These are phyloP conservation scores for Alitta virens DNA, from an alignment of 2,888 invertebrate species.

Conservation along the genomic window DNA sequence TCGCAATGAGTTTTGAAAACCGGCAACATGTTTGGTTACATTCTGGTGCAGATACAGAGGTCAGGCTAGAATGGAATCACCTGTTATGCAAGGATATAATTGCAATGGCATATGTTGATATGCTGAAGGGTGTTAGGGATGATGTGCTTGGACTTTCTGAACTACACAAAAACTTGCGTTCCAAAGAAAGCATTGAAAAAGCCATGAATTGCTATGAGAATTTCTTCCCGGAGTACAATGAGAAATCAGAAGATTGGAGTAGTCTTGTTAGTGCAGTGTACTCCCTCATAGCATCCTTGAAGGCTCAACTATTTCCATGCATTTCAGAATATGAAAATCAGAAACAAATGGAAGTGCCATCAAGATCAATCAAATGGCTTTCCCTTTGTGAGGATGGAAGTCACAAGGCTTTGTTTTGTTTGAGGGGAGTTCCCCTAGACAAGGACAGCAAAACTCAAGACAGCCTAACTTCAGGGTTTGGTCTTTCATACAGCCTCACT, in stretches of 20 bases:
- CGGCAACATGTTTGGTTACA: conserved; percentile 35
- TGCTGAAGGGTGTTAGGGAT: conserved; percentile 20
- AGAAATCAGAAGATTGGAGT: conserved; percentile 20
- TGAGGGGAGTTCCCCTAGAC: conserved; percentile 24
- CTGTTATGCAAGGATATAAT: conserved; percentile 32
- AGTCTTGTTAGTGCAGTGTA: conserved; percentile 23
- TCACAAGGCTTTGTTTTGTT: conserved; percentile 25
- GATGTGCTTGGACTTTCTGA: too few relatives aligned
- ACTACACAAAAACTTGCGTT: too few relatives aligned
- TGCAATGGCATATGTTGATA: conserved; percentile 32
- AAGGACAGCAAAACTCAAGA: conserved; percentile 4
- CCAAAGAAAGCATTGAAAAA: conserved; percentile 21
- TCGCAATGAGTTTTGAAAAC: conserved; percentile 37
- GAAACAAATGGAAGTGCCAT: too few relatives aligned
- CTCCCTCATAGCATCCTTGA: not conserved
- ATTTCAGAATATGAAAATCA: too few relatives aligned
- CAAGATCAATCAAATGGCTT: too few relatives aligned
- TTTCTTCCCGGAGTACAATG: conserved; percentile 22
- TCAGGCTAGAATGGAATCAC: conserved; percentile 37
- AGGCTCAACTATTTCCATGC: too few relatives aligned
- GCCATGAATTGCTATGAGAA: conserved; percentile 17
- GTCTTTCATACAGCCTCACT: not conserved
- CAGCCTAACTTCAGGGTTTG: not conserved
- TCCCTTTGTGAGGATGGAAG: too few relatives aligned
- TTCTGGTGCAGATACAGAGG: conserved; percentile 21